Conservation (phyloP, 2,113 vertebrate genomes). For the Mesocricetus auratus region DNA sequence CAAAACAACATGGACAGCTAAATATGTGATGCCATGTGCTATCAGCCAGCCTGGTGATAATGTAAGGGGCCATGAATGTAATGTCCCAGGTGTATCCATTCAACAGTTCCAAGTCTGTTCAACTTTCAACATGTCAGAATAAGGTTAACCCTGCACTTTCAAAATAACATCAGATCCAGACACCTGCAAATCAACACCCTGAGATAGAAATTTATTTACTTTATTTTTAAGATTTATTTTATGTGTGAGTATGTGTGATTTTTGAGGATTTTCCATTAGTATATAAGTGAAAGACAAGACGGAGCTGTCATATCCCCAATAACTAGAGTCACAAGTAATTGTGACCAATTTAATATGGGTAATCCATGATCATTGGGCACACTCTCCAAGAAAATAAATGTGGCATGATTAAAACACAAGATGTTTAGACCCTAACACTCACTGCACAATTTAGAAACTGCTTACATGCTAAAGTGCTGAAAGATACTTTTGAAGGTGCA, state of each 20-base stretch:
- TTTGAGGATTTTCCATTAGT: background rate
- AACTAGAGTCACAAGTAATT: background rate
- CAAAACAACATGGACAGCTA: background rate
- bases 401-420: background rate
- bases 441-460: background rate
- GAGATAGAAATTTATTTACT: background rate
- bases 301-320: too few relatives aligned
- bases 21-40: background rate
- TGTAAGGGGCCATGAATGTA: rapidly evolving
- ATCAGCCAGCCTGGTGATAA: background rate
- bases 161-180: background rate
- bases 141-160: background rate
- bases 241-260: background rate
- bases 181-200: background rate
- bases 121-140: background rate
- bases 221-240: background rate
- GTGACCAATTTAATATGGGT: background rate
- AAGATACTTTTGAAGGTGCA: background rate
- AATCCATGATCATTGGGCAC: background rate
- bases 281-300: too few relatives aligned
- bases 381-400: background rate
- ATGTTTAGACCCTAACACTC: background rate
- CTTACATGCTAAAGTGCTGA: too few relatives aligned
- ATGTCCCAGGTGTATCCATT: rapidly evolving
- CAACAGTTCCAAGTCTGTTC: rapidly evolving